Evolutionary conservation across 2,797 vertebrate species (phyloP).

Genomic region (Tamandua tetradactyla): DNA sequence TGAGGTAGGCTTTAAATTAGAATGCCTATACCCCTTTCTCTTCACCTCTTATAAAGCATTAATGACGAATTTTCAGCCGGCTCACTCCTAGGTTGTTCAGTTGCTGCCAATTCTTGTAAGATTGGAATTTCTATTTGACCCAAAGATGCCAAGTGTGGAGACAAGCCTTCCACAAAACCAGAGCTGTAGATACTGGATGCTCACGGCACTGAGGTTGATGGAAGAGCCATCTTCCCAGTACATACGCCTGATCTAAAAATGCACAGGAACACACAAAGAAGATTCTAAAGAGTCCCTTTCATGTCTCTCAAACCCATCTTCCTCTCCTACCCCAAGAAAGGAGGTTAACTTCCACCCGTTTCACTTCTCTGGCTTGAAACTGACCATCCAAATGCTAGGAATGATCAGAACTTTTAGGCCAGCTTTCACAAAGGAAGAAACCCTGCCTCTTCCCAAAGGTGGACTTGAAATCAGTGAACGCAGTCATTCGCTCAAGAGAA

Average conservation of each 20-base stretch:
- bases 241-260: rapidly evolving
- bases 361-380: not conserved
- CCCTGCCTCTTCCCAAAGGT: not conserved
- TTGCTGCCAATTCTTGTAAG: not conserved
- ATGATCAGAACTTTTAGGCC: not conserved
- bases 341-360: not conserved
- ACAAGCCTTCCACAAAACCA: rapidly evolving
- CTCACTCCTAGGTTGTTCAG: not conserved
- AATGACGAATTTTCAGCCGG: not conserved
- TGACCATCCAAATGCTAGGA: not conserved
- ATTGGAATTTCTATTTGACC: not conserved
- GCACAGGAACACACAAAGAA: not conserved
- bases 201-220: rapidly evolving
- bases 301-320: not conserved
- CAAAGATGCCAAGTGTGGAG: rapidly evolving
- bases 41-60: not conserved
- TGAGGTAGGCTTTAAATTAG: not conserved
- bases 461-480: not conserved
- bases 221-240: rapidly evolving
- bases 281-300: not conserved
- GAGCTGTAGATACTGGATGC: rapidly evolving
- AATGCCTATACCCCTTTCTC: not conserved
- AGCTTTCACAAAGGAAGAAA: not conserved
- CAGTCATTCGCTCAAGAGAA: not conserved
- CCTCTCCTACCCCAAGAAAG: not conserved